A percentile compares a stretch with the other conserved stretches of the same genome.
Evolutionary conservation across 1,140 invertebrate species (phyloP).

Genomic region (Lucilia sericata): DNA sequence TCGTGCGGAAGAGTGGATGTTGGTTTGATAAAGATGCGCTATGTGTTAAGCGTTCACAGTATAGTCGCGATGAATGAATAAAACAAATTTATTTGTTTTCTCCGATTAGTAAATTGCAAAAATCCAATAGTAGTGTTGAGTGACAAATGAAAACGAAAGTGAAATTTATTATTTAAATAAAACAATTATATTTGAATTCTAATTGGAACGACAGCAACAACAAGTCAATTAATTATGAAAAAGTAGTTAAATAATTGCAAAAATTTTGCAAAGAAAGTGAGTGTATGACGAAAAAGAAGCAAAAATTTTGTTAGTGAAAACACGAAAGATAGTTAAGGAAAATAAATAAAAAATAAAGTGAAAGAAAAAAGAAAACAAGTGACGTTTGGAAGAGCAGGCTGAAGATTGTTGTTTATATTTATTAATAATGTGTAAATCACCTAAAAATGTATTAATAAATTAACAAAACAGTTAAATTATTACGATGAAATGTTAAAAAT

Average conservation of each 20-base stretch:
- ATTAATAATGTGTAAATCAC: no score
- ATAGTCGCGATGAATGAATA: background rate
- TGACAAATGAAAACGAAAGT: conserved; percentile 1
- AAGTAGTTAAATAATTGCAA: background rate
- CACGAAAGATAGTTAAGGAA: background rate
- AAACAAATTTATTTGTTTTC: background rate
- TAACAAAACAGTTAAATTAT: no score
- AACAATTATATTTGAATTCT: background rate
- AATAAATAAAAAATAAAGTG: background rate
- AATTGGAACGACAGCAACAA: background rate
- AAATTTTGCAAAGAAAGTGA: background rate
- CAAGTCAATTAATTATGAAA: background rate
- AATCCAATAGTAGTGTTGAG: background rate
- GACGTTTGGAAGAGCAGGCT: no score
- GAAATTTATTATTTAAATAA: background rate
- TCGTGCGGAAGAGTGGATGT: background rate
- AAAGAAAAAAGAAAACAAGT: background rate
- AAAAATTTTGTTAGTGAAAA: background rate
- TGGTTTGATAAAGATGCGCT: background rate
- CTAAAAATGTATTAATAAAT: no score
- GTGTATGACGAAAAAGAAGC: background rate
- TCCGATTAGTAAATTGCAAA: no score
- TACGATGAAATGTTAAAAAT: no score
- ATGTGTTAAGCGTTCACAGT: background rate
- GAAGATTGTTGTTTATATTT: no score